Conservation (phyloP, 2,113 vertebrate genomes). For the Panthera leo region DNA sequence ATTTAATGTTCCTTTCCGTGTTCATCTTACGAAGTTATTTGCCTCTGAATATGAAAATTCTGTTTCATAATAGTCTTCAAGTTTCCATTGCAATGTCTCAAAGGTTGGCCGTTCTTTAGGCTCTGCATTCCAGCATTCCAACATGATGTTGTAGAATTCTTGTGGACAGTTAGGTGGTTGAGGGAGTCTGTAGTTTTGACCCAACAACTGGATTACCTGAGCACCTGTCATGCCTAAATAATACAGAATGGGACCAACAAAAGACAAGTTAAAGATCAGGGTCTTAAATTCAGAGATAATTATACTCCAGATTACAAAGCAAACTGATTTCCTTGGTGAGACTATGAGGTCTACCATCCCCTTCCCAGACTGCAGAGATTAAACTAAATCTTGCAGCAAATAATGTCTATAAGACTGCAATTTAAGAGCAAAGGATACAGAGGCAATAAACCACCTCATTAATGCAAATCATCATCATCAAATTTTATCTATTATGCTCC, state of each 20-base stretch:
- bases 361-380: slow-evolving; percentile 2
- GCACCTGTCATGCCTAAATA: slow-evolving; percentile 87
- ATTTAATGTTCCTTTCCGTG: background rate
- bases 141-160: slow-evolving; percentile 90
- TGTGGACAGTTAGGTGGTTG: slow-evolving; percentile 87
- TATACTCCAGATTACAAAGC: background rate
- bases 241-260: background rate
- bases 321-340: background rate
- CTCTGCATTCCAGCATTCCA: slow-evolving; percentile 89
- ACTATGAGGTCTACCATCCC: background rate
- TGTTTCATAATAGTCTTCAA: slow-evolving; percentile 89
- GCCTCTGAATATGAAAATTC: slow-evolving; percentile 77
- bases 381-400: slow-evolving; percentile 50
- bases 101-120: slow-evolving; percentile 89
- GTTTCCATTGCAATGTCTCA: slow-evolving; percentile 87
- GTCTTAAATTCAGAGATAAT: background rate
- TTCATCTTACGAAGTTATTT: slow-evolving; percentile 55
- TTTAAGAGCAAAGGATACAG: slow-evolving; percentile 56
- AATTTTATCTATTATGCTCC: slow-evolving; percentile 63
- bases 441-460: slow-evolving; percentile 69
- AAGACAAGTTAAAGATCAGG: background rate
- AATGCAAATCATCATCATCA: slow-evolving; percentile 69
- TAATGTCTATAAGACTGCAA: slow-evolving; percentile 21
- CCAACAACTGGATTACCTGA: slow-evolving; percentile 89
- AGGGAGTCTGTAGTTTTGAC: slow-evolving; percentile 89